Base-by-base conservation (phyloP, 2,797 vertebrate species). In the Dipus sagitta region DNA sequence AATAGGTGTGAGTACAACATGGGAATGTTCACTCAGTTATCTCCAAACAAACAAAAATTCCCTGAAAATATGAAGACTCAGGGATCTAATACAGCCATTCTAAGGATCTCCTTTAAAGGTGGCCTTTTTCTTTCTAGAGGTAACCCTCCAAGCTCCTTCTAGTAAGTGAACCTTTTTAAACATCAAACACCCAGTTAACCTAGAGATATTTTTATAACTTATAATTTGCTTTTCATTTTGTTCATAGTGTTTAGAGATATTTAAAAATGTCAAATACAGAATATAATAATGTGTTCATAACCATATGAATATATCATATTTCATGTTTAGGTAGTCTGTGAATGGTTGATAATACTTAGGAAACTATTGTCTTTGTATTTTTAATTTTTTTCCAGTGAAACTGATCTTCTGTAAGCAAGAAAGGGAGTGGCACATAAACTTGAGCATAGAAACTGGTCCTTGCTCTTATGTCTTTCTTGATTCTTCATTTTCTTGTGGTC, bases 141-240 rank as follows among this genome's bases (percentile, higher is more conserved):
- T 14, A 10, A 1, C 14, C 21, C 6, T 23, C 12, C 2, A 0
- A 88, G 13, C n/a, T n/a, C n/a, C 32, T 82, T 12, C 74, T 26
- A 26, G 9, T 34, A 30, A 86, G 47, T 75, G n/a, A 72, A 2
- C 1, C 10, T 80, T 88, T 71, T 10, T 26, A 23, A 70, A 6
- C 68, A 34, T 76, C 58, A 77, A 7, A 70, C 9, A 32, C 30
- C 11, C 1, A 92, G 24, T 70, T 78, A 88, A 75, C 68, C 13
- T 75, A 38, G 58, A 75, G 34, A 81, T 77, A 28, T 62, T 83
- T 62, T 58, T 91, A 68, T 26, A 65, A 15, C 47, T 86, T 75
- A 84, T 70, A 38, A 24, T 86, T 83, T 89, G 47, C 6, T 81
- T 94, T 82, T 78, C 13, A 77, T 64, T 88, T 94, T 94, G 21